phyloP scores from a whole-genome alignment of 2,888 invertebrate genomes.

The Desoria tigrina region DNA sequence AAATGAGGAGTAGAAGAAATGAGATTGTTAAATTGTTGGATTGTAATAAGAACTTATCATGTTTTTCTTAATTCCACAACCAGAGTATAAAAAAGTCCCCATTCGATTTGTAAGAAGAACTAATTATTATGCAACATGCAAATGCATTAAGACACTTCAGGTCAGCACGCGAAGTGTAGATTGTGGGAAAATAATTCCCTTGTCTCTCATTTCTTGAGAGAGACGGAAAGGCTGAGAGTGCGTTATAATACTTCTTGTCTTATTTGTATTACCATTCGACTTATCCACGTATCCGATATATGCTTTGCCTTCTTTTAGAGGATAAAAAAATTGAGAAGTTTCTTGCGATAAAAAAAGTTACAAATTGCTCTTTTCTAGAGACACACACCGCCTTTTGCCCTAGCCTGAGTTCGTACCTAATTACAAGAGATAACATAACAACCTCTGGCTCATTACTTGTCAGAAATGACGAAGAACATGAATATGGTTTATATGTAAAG shows the following conservation, averaged over 20 bases:
- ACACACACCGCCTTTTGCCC: slow-evolving; percentile 23
- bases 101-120: slow-evolving; percentile 27
- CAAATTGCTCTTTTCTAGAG: slow-evolving; percentile 21
- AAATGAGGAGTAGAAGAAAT: not conserved
- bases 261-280: not conserved
- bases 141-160: slow-evolving; percentile 53
- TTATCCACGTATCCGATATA: not conserved
- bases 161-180: slow-evolving; percentile 54
- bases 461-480: slow-evolving; percentile 2
- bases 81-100: not conserved
- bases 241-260: not conserved
- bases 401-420: slow-evolving; percentile 14
- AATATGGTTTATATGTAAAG: too few species aligned
- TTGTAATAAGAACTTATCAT: slow-evolving; percentile 9
- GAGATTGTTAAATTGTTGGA: slow-evolving; percentile 21
- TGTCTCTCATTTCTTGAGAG: slow-evolving; percentile 18
- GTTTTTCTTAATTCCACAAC: too few species aligned
- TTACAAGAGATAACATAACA: slow-evolving; percentile 8
- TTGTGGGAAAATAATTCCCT: slow-evolving; percentile 53
- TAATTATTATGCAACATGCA: slow-evolving; percentile 55
- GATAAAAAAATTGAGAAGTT: slow-evolving; percentile 8
- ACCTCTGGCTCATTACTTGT: slow-evolving; percentile 9
- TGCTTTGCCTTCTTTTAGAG: slow-evolving; percentile 1
- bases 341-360: slow-evolving; percentile 15
- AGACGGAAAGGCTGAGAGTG: slow-evolving; percentile 8